A percentile compares a stretch with the other conserved stretches of the same genome.
Conservation (phyloP, 1,140 invertebrate genomes). For the Camponotus vicinus region DNA sequence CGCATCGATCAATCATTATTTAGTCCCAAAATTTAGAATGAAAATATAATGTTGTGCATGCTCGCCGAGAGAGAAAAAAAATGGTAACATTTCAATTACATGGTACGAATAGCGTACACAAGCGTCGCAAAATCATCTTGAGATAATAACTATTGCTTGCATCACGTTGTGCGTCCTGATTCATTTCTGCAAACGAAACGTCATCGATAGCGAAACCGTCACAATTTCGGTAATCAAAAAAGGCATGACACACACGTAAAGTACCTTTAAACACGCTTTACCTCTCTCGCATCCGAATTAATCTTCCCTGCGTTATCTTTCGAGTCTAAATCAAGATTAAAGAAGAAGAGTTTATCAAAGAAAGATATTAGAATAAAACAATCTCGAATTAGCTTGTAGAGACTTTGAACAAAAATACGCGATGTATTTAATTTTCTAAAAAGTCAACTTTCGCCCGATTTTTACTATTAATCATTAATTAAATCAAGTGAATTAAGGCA, state of each 20-base stretch:
- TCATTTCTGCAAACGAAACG: constrained; percentile 68
- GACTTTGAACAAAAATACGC: not conserved
- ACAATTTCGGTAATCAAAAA: constrained; percentile 30
- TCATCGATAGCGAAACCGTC: constrained; percentile 45
- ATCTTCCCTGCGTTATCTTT: not conserved
- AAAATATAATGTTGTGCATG: no score
- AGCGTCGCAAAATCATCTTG: not conserved
- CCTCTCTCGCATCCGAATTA: not conserved
- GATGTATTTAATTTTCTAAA: not conserved
- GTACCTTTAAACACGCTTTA: not conserved
- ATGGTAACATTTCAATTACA: constrained; percentile 8
- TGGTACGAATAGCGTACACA: not conserved
- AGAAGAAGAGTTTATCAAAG: not conserved
- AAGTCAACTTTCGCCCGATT: not conserved
- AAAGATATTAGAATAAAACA: not conserved
- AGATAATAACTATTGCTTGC: constrained; percentile 13
- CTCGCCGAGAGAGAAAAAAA: not conserved
- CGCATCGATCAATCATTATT: not conserved
- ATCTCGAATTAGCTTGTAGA: not conserved
- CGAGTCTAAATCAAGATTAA: not conserved
- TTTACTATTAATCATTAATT: not conserved
- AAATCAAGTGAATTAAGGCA: not conserved
- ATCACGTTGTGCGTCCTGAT: constrained; percentile 57
- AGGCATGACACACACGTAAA: not conserved
- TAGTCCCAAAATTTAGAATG: not conserved